Evolutionary conservation across 2,113 vertebrate species (phyloP), one percentile per base, ranked within the genome.

Genomic region (Dipodomys merriami): DNA sequence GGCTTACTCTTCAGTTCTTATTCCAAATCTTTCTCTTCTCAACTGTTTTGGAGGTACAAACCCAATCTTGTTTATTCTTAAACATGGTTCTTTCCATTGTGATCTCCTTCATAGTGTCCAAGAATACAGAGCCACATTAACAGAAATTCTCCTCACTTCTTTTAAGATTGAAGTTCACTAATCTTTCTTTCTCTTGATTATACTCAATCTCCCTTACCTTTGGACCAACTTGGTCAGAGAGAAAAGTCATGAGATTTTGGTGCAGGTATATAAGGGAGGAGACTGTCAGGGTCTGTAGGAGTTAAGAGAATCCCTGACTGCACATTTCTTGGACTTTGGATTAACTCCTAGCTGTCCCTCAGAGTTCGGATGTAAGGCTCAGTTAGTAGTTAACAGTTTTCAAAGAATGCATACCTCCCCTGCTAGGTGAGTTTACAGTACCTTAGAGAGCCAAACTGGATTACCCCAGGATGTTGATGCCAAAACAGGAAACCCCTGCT

Each of bases 151-250:
- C 7, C 15, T 79, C 15, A 3, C 15, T 85, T 80, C 11, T 86
- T 77, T 81, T 19, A 60, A 76, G 53, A 65, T 49, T 71, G 33
- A 92, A 86, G 53, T 78, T 73, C 57, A 85, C 25, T 6, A 88
- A 33, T 29, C 35, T 96, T 94, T 7, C 27, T 96, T 69, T 67
- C 18, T 15, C 7, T 89, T 60, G n/a, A 88, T 30, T 67, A 6
- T 44, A 23, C 19, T 86, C 10, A 46, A 8, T 68, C 12, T 76
- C n/a, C 25, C 10, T 68, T 16, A 11, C 8, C 33, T 79, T 72
- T 96, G 65, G 44, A 86, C 69, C n/a, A 79, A 49, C 44, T 90
- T 30, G 67, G 44, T 73, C 29, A 39, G 60, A 71, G 71, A 92
- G 49, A 64, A 64, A 3, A n/a, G 6, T 73, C 9, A 3, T 7